A percentile compares a stretch with the other conserved stretches of the same genome.
Evolutionary conservation across 2,113 vertebrate species (phyloP).

Genomic region (Terrapene triunguis): DNA sequence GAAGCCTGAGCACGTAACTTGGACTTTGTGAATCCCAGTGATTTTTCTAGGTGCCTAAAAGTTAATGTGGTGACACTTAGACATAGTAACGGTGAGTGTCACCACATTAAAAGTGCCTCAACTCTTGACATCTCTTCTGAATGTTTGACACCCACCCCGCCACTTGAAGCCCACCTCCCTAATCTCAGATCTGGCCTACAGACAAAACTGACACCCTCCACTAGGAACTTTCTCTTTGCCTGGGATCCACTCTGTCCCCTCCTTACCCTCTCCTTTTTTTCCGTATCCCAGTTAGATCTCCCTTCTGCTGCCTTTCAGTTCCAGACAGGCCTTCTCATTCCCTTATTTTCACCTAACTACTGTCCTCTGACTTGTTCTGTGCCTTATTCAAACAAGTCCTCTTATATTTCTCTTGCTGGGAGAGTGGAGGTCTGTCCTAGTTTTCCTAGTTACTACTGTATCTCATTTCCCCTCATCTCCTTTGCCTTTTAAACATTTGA

Average conservation of each 20-base stretch:
- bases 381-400: background rate
- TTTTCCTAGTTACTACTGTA: background rate
- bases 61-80: too few relatives aligned
- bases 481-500: background rate
- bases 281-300: background rate
- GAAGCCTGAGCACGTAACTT: too few relatives aligned
- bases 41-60: background rate
- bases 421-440: background rate
- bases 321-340: background rate
- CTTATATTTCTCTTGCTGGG: background rate
- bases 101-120: background rate
- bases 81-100: too few relatives aligned
- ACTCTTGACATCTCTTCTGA: background rate
- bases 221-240: background rate
- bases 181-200: background rate
- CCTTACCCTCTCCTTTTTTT: background rate
- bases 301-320: background rate
- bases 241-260: background rate
- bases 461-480: background rate
- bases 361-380: background rate
- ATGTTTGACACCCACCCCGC: background rate
- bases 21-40: background rate
- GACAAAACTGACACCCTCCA: background rate
- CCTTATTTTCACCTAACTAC: background rate
- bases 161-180: background rate